Percentiles rank a stretch among this genome's conserved stretches.
Evolutionary conservation across 2,113 vertebrate species (phyloP).

Genomic region (Tonatia bakeri): DNA sequence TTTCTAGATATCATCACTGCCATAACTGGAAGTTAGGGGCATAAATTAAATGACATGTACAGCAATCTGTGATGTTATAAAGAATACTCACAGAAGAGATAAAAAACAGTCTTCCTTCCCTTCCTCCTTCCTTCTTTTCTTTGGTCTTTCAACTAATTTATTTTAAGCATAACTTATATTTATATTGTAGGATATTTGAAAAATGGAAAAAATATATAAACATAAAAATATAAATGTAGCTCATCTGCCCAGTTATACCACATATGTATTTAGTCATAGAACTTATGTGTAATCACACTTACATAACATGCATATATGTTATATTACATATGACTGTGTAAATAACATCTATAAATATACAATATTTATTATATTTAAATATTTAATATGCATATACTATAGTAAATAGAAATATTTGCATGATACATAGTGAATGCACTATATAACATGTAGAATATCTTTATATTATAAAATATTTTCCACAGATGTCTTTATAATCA

Average conservation of each 20-base stretch:
- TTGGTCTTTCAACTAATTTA: background rate
- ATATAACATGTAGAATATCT: background rate
- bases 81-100: background rate
- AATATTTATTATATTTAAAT: background rate
- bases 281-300: background rate
- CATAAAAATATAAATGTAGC: background rate
- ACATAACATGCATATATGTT: background rate
- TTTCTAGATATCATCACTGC: background rate
- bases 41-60: background rate
- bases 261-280: background rate
- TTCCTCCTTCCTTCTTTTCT: background rate
- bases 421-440: background rate
- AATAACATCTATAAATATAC: background rate
- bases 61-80: background rate
- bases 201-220: background rate
- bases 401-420: background rate
- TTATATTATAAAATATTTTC: slow-evolving; percentile 4
- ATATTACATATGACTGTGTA: background rate
- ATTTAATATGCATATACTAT: background rate
- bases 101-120: background rate
- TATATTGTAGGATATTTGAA: background rate
- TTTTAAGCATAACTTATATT: background rate
- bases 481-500: background rate
- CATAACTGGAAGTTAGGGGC: background rate
- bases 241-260: background rate